Conservation (phyloP, 2,888 invertebrate genomes). For the Slavum lentiscoides region DNA sequence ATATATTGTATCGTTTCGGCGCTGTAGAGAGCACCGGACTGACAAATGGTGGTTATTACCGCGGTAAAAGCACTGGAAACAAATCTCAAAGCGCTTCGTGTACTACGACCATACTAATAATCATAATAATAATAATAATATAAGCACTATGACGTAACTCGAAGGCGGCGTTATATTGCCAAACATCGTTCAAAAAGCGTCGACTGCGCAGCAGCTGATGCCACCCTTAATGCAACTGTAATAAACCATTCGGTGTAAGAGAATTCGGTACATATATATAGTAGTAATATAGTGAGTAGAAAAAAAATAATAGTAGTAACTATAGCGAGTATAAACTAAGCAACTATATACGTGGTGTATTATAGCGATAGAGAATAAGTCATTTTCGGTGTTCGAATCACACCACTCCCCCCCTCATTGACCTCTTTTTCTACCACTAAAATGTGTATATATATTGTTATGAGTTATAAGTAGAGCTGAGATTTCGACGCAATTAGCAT, state of each 20-base stretch:
- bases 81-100: constrained; percentile 28
- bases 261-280: not conserved
- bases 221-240: constrained; percentile 4
- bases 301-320: too few relatives aligned
- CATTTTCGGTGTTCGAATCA: too few relatives aligned
- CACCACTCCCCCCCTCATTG: too few relatives aligned
- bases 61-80: constrained; percentile 35
- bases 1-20: too few relatives aligned
- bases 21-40: not conserved
- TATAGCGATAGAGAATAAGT: too few relatives aligned
- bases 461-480: too few relatives aligned
- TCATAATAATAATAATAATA: constrained; percentile 22
- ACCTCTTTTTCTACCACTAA: too few relatives aligned
- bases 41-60: constrained; percentile 45
- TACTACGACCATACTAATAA: constrained; percentile 6
- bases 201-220: not conserved
- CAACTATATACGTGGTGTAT: too few relatives aligned
- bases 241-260: constrained; percentile 16
- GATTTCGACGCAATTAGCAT: too few relatives aligned
- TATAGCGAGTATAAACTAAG: too few relatives aligned
- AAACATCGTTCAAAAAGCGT: constrained; percentile 17
- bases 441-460: too few relatives aligned
- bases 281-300: too few relatives aligned
- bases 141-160: constrained; percentile 22
- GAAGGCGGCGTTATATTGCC: constrained; percentile 21